phyloP scores from a whole-genome alignment of 2,113 vertebrate genomes.

The Lycaon pictus region DNA sequence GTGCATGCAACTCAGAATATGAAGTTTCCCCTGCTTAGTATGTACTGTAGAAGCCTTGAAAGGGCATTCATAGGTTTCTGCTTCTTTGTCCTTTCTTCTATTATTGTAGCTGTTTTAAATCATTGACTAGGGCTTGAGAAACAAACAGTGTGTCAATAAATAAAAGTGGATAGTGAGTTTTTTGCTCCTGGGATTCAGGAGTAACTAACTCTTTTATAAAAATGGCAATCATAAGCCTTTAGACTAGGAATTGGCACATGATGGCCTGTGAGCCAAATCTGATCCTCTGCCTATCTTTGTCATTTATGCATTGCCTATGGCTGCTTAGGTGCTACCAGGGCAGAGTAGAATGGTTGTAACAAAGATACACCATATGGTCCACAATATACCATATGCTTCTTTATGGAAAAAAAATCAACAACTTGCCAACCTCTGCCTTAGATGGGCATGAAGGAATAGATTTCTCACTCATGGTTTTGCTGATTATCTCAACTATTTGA shows the following conservation, averaged over 20 bases:
- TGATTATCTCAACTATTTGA: neutral
- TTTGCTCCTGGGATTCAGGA: neutral
- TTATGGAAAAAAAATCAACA: neutral
- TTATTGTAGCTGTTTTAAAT: neutral
- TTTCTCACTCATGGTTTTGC: neutral
- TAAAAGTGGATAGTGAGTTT: neutral
- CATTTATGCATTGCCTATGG: neutral
- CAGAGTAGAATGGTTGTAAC: neutral
- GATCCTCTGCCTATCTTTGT: neutral
- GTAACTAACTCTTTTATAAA: neutral
- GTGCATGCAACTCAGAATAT: conserved; percentile 66
- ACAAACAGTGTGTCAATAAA: neutral
- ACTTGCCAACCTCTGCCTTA: neutral
- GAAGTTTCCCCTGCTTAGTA: conserved; percentile 44
- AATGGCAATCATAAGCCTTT: neutral
- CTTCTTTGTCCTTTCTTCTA: neutral
- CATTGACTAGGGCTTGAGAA: neutral
- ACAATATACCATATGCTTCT: neutral
- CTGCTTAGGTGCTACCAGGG: neutral
- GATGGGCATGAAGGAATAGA: neutral
- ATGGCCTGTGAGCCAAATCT: neutral
- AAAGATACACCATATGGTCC: neutral
- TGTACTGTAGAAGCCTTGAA: neutral
- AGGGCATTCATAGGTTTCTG: neutral
- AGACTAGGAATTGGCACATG: neutral